These are phyloP conservation scores for Ceratosolen solmsi DNA, from an alignment of 1,140 invertebrate species.

Conservation along the genomic window DNA sequence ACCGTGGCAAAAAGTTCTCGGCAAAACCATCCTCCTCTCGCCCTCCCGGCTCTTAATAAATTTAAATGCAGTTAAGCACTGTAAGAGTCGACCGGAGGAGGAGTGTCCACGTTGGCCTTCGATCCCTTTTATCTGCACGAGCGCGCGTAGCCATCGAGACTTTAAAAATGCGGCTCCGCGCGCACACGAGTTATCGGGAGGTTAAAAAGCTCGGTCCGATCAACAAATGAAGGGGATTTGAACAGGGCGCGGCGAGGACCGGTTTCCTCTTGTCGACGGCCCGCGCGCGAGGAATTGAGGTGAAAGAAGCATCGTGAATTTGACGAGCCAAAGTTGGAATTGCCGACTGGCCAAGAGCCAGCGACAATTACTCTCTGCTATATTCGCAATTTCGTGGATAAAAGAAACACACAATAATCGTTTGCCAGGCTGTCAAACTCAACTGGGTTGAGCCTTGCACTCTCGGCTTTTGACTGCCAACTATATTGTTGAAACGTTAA, in stretches of 20 bases:
- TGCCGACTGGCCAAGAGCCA: not conserved
- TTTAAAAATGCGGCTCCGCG: too few species aligned
- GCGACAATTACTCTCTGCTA: not conserved
- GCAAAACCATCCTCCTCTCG: not conserved
- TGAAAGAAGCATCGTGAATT: not conserved
- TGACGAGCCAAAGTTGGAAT: not conserved
- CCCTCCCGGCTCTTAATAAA: not conserved
- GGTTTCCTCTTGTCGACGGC: constrained; percentile 14
- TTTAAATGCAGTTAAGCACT: constrained; percentile 1
- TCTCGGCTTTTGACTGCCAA: not conserved
- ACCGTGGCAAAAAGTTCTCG: too few species aligned
- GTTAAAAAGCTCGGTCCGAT: too few species aligned
- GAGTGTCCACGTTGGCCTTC: not conserved
- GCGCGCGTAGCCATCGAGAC: not conserved
- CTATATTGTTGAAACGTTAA: not conserved
- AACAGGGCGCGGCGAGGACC: not conserved
- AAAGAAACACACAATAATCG: constrained; percentile 12
- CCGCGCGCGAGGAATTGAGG: not conserved
- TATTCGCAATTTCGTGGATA: not conserved
- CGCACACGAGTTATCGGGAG: too few species aligned
- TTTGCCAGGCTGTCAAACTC: constrained; percentile 6
- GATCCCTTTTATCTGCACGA: not conserved
- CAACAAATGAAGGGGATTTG: too few species aligned
- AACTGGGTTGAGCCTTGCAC: not conserved
- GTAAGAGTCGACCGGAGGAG: not conserved